phyloP scores from a whole-genome alignment of 2,888 invertebrate species.

The Trachelus stipa region DNA sequence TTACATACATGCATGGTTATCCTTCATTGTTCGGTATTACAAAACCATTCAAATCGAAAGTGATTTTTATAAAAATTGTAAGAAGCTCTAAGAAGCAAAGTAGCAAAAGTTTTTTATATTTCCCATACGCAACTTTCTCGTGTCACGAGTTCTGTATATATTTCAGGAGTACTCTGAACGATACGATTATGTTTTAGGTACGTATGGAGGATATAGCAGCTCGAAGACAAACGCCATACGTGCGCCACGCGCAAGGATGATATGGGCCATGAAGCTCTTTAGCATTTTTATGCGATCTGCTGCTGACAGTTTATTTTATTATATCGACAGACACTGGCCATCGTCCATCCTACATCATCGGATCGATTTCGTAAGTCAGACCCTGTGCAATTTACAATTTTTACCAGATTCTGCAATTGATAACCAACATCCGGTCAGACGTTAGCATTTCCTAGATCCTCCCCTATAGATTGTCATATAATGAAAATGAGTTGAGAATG shows the following conservation, averaged over 20 bases:
- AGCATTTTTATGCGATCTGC: constrained; percentile 66
- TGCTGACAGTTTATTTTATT: constrained; percentile 66
- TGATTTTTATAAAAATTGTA: background rate
- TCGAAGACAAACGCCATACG: background rate
- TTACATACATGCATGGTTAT: constrained; percentile 19
- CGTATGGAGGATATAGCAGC: background rate
- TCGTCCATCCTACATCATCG: constrained; percentile 46
- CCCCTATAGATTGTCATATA: background rate
- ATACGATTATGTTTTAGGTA: background rate
- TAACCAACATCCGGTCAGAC: background rate
- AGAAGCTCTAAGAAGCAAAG: background rate
- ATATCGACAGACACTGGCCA: constrained; percentile 51
- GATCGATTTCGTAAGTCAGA: constrained; percentile 31
- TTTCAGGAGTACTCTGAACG: background rate
- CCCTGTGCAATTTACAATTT: background rate
- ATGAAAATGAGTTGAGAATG: background rate
- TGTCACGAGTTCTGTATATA: background rate
- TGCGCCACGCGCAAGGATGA: constrained; percentile 20
- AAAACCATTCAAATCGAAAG: background rate
- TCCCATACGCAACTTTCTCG: background rate
- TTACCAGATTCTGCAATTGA: background rate
- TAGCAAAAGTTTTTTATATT: background rate
- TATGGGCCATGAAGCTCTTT: constrained; percentile 55
- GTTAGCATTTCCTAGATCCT: background rate
- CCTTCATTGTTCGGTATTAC: background rate